Base-by-base conservation (phyloP, 2,113 vertebrate species). In the Pogonocichla stellata region DNA sequence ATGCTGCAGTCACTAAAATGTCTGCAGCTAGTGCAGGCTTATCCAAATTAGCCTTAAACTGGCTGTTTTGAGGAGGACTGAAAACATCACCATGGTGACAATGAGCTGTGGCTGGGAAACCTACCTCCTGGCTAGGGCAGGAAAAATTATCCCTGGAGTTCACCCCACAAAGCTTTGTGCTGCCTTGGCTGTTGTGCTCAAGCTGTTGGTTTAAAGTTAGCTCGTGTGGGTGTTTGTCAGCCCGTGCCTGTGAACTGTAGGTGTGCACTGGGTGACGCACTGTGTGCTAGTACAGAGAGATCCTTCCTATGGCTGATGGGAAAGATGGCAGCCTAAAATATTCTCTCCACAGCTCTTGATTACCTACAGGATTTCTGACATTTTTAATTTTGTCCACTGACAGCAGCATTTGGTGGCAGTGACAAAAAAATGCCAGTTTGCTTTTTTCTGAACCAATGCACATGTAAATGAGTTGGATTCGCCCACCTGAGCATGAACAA, bases 21-120 rank as follows among this genome's bases (percentile, higher is more conserved):
- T 83, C 80, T 84, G 77, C 65, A 60, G 80, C 69, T 84, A 80
- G 75, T 22, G 29, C 54, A 70, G 92, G 19, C 56, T 93, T 80
- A 64, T 40, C 88, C 88, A 88, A 71, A 95, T 88, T 56, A 93
- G 60, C 82, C 90, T 92, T 48, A 69, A 93, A 88, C 70, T 50
- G 26, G 31, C 65, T 92, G 80, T 51, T 61, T 75, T 83, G 82
- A 61, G 77, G 67, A 74, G 1, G 57, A 73, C 75, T 86, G 80
- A 86, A 57, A 67, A 43, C 1, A 90, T 93, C 87, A 77, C 83
- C 94, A 93, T 93, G 95, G 94, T 60, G 87, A 95, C 69, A 0
- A 43, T 4, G 73, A 86, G 77, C 79, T 60, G 51, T 10, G 12
- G 31, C 88, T 58, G 77, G 73, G 85, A 80, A 90, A 51, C 88